Percentiles rank a stretch among this genome's conserved stretches.
Conservation (phyloP, 2,888 invertebrate genomes). For the Meteorus cinctellus region DNA sequence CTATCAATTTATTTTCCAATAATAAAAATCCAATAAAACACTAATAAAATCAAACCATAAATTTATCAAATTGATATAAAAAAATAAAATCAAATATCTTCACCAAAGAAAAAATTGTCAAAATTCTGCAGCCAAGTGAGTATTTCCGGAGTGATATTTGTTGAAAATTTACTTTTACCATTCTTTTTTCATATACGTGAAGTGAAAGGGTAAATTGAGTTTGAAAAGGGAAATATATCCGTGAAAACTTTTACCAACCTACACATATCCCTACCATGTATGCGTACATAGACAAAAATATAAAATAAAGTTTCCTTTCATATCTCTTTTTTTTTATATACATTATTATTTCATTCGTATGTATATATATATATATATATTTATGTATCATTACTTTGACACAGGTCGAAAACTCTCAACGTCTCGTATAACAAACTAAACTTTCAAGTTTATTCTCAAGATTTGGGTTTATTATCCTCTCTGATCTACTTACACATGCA, state of each 20-base stretch:
- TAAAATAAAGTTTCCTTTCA: conserved; percentile 4
- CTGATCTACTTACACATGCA: neutral
- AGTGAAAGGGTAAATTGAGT: conserved; percentile 23
- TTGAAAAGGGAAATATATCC: conserved; percentile 9
- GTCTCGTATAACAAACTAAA: conserved; percentile 1
- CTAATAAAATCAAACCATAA: neutral
- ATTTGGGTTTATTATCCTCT: conserved; percentile 8
- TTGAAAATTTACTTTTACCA: neutral
- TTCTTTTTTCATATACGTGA: neutral
- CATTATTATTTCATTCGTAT: neutral
- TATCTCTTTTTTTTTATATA: neutral
- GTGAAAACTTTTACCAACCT: neutral
- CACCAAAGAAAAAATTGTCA: neutral
- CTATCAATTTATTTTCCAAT: neutral
- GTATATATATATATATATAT: neutral
- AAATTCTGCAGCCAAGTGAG: neutral
- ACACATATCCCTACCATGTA: neutral
- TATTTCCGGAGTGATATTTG: neutral
- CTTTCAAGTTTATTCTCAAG: conserved; percentile 8
- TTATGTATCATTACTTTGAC: neutral
- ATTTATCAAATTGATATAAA: too few species aligned
- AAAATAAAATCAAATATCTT: neutral
- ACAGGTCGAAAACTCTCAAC: conserved; percentile 14
- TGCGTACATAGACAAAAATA: neutral
- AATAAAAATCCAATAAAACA: neutral